Evolutionary conservation across 1,140 invertebrate species (phyloP), one percentile per base, ranked within the genome.

Genomic region (Zaprionus taronus): DNA sequence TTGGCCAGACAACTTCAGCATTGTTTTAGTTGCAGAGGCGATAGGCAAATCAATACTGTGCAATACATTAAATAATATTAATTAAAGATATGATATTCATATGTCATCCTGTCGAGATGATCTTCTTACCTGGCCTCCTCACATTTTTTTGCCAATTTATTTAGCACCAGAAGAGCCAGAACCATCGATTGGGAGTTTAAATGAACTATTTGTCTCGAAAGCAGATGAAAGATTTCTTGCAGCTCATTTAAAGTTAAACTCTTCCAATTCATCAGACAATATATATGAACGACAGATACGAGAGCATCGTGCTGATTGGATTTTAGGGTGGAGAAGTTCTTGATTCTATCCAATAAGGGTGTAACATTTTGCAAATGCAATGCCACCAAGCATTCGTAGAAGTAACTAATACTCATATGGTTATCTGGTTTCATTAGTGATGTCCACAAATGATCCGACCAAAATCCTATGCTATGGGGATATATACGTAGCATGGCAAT

Each of bases 331-430:
- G 38, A n/a, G 14, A 85, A 47, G 0, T 22, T 17, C 20, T 60
- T 12, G 1, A 91, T 62, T 56, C 65, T 62, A 7, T 83, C 55
- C 9, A 82, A n/a, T 12, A 91, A 36, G 11, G 41, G 24, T 2
- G 68, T 28, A 0, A 68, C 63, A n/a, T 34, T 53, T 6, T 61
- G 73, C 47, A 84, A 55, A 22, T 66, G 22, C 17, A 34, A 55
- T n/a, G 90, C 61, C 94, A 90, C 95, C 94, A 96, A 65, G 28
- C 60, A 69, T 91, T 96, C 95, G 66, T 94, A 94, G 76, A 96
- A 92, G 66, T 96, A 94, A 60, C 94, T 93, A 3, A 96, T 93
- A 83, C 95, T 96, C 4, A 94, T 93, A 80, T 96, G 96, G 84
- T 96, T 94, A 77, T 93, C 95, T 79, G 95, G 94, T 12, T 82